Evolutionary conservation across 1,140 invertebrate genomes (phyloP).

Genomic region (Heliconius eleuchia): DNA sequence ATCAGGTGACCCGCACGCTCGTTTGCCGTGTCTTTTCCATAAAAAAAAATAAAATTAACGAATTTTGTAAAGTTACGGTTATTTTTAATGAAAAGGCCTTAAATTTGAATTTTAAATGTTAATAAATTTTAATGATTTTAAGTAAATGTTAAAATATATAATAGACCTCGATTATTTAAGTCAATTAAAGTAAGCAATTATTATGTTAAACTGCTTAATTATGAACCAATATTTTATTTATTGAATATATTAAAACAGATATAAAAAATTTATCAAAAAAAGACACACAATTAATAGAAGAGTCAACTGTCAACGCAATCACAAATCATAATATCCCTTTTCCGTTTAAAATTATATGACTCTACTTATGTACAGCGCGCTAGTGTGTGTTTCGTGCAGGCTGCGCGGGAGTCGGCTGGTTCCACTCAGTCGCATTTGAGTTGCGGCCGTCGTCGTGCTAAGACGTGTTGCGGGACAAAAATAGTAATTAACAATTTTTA

Average conservation of each 20-base stretch:
- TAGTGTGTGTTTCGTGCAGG: constrained; percentile 47
- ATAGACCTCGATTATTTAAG: neutral
- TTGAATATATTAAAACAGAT: neutral
- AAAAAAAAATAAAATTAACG: too few relatives aligned
- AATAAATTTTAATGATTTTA: too few relatives aligned
- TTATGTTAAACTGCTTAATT: neutral
- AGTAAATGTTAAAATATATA: neutral
- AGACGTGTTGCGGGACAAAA: constrained; percentile 45
- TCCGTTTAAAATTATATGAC: constrained; percentile 67
- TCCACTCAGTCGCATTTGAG: constrained; percentile 76
- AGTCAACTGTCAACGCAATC: constrained; percentile 51
- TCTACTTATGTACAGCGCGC: constrained; percentile 49
- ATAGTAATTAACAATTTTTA: constrained; percentile 20
- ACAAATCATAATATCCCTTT: constrained; percentile 61
- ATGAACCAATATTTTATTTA: neutral
- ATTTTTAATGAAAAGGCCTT: too few relatives aligned
- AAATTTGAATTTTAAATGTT: too few relatives aligned
- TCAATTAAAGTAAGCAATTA: neutral
- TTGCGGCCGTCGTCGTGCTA: constrained; percentile 40
- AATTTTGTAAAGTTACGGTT: too few relatives aligned
- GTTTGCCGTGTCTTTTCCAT: too few relatives aligned
- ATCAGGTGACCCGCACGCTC: too few relatives aligned
- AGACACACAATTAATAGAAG: constrained; percentile 33
- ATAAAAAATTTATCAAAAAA: constrained; percentile 14
- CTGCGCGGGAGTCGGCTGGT: constrained; percentile 65